Conservation (phyloP, 2,797 vertebrate genomes). For the Amblyopsis hoosieri region DNA sequence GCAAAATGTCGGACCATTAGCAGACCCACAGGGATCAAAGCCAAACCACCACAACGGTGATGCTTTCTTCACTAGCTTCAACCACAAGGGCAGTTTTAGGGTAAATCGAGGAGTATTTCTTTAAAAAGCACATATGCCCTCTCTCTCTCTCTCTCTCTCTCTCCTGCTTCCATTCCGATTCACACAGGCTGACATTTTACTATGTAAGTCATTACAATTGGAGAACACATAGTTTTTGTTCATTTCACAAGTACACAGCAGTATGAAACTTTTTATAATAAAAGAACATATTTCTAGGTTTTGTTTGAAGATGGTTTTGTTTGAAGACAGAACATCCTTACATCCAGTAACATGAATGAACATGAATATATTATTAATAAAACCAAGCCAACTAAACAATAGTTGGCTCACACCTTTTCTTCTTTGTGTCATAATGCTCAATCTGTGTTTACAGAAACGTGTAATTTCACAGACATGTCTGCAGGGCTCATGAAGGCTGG, state of each 20-base stretch:
- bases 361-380: too few species aligned
- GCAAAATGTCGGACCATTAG: too few species aligned
- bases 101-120: too few species aligned
- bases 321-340: background rate
- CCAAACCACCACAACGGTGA: too few species aligned
- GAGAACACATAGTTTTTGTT: slow-evolving; percentile 3
- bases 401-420: slow-evolving; percentile 1
- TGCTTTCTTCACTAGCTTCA: too few species aligned
- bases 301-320: background rate
- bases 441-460: slow-evolving; percentile 36
- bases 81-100: too few species aligned
- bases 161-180: background rate
- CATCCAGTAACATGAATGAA: background rate
- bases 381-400: too few species aligned
- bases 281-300: too few species aligned
- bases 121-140: background rate
- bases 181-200: background rate
- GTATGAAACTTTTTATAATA: too few species aligned
- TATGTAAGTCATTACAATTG: slow-evolving; percentile 16
- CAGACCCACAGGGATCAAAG: too few species aligned
- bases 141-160: background rate
- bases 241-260: too few species aligned
- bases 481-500: slow-evolving; percentile 27
- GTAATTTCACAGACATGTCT: slow-evolving; percentile 10
- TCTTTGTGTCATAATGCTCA: slow-evolving; percentile 23